Conservation (phyloP, 2,113 vertebrate genomes). For the Malaclemys terrapin region DNA sequence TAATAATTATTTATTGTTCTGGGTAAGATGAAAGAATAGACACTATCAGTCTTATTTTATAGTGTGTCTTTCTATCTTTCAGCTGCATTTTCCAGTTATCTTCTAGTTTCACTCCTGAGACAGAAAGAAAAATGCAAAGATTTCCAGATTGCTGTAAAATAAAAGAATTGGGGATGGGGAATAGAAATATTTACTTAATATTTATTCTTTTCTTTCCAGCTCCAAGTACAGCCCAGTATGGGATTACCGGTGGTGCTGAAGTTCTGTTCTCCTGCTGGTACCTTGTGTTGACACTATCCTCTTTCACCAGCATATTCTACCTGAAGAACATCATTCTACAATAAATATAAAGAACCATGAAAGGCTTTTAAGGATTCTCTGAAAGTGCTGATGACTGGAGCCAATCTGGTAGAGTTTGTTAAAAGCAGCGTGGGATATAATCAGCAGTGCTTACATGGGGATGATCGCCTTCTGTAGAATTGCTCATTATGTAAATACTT, state of each 20-base stretch:
- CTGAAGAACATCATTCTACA: conserved; percentile 90
- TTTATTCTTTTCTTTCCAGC: conserved; percentile 86
- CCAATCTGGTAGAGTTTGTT: conserved; percentile 94
- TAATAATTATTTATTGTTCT: neutral
- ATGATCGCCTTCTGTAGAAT: conserved; percentile 88
- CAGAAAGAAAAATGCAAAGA: neutral
- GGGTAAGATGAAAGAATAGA: neutral
- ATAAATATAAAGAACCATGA: conserved; percentile 91
- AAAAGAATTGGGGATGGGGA: neutral
- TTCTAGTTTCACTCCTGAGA: neutral
- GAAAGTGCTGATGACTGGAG: conserved; percentile 93
- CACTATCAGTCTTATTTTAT: rapidly evolving
- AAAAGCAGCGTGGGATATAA: conserved; percentile 90
- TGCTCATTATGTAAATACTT: conserved; percentile 98
- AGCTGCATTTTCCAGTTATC: rapidly evolving
- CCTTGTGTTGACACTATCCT: conserved; percentile 94
- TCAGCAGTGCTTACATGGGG: conserved; percentile 89
- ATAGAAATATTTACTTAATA: conserved; percentile 18
- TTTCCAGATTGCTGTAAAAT: rapidly evolving
- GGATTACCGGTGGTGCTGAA: conserved; percentile 91
- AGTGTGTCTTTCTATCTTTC: neutral
- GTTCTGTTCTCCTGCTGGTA: conserved; percentile 93
- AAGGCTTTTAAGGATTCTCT: conserved; percentile 93
- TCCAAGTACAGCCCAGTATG: conserved; percentile 96
- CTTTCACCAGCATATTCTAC: conserved; percentile 95